phyloP scores from a whole-genome alignment of 2,113 vertebrate genomes.

The Delphinus delphis region DNA sequence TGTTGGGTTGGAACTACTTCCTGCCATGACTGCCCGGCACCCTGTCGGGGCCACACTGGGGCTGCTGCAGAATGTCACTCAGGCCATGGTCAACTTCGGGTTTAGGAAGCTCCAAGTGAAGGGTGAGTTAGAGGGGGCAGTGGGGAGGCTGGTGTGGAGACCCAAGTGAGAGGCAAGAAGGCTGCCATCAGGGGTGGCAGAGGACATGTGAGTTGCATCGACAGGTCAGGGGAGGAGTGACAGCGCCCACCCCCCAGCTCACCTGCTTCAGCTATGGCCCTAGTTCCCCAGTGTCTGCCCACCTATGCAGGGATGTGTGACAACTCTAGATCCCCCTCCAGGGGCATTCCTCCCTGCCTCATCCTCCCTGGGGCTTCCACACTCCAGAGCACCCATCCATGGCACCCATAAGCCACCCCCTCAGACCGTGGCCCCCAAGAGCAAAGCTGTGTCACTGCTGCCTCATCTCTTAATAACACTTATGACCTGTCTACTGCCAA shows the following conservation, averaged over 20 bases:
- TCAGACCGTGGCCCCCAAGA: neutral
- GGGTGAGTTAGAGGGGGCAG: neutral
- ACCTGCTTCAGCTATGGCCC: neutral
- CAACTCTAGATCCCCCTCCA: neutral
- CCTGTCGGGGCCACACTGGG: neutral
- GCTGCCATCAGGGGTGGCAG: accelerated
- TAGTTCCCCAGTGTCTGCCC: neutral
- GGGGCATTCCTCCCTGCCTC: neutral
- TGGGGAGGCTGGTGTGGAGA: neutral
- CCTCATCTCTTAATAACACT: neutral
- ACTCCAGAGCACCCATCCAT: neutral
- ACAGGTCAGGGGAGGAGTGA: neutral
- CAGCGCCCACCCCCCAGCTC: neutral
- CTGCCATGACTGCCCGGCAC: too few species aligned
- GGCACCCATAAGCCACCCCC: neutral
- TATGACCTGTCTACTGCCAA: neutral
- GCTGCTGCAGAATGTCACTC: neutral
- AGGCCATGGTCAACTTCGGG: neutral
- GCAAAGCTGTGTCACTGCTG: neutral
- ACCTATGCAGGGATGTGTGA: neutral
- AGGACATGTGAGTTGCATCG: neutral
- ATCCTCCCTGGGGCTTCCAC: too few species aligned
- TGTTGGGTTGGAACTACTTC: neutral
- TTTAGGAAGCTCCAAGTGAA: neutral
- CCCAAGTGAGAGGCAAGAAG: neutral